Base-by-base conservation (phyloP, 2,113 vertebrate genomes). In the Hemiscyllium ocellatum region DNA sequence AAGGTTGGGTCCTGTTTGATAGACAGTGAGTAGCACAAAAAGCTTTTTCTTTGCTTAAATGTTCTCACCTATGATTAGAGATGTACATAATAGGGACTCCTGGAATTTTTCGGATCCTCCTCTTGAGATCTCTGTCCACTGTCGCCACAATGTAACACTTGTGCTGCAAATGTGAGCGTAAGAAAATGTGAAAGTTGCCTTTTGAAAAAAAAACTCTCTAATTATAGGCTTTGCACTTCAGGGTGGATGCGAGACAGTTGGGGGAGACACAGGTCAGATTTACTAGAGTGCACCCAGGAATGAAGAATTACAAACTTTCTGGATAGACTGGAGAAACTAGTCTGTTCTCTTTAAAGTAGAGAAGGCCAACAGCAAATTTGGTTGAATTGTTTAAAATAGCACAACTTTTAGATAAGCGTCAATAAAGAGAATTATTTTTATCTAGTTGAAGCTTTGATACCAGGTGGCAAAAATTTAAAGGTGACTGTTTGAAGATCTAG, bases 41-140 rank as follows among this genome's bases (percentile, higher is more conserved):
- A 56, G 69, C 19, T 37, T 65, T 33, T 66, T 56, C 72, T 42
- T 15, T 3, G 20, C 65, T 20, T 37, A 19, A 47, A 95, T 29
- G 50, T n/a, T 97, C 97, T 97, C 96, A 99, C 99, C 98, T 99
- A 96, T 99, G 99, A 96, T 99, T 98, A 96, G 99, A 99, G 97
- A 99, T 98, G 96, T 99, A 99, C 99, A 99, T 99, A 97, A 99
- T 99, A 47, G 99, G 99, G 37, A 99, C 99, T 95, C 99, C 99
- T 6, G 99, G 99, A 94, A 99, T 99, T 97, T 99, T 99, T 69
- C 99, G 97, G 95, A 99, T 98, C 96, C 99, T 98, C 76, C 99
- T 97, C 96, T 99, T 99, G 50, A 99, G 98, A 96, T 99, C 99
- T 96, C 98, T 98, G 97, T 99, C 99, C 97, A 99, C 98, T 20